phyloP scores from a whole-genome alignment of 2,113 vertebrate genomes.

The Chamaea fasciata region DNA sequence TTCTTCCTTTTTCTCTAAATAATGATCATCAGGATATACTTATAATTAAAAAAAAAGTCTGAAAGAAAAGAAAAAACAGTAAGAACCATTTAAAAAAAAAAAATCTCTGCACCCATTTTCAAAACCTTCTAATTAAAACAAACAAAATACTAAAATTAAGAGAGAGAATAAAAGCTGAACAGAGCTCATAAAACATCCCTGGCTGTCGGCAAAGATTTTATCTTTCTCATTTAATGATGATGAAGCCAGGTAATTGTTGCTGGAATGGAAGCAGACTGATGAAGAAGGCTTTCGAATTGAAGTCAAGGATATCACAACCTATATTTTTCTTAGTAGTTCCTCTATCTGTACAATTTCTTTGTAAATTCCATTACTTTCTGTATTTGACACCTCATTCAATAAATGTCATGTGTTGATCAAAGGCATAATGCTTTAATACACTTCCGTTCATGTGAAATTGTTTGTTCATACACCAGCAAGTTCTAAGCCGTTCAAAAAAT shows the following conservation, averaged over 20 bases:
- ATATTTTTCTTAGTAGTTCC: not conserved
- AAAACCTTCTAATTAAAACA: not conserved
- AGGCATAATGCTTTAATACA: not conserved
- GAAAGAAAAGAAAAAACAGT: not conserved
- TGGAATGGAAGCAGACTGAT: constrained; percentile 19
- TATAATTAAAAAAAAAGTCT: not conserved
- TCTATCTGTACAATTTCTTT: not conserved
- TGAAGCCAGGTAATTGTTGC: not conserved
- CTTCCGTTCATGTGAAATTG: not conserved
- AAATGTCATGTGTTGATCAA: not conserved
- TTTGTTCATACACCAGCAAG: not conserved
- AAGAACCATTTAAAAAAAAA: not conserved
- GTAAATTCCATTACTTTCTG: not conserved
- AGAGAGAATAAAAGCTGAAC: not conserved
- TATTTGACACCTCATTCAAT: not conserved
- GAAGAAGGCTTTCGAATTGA: constrained; percentile 4
- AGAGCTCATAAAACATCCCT: not conserved
- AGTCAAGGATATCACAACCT: not conserved
- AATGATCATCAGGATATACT: not conserved
- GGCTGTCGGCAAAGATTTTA: not conserved
- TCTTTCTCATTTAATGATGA: constrained; percentile 18
- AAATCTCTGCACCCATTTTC: not conserved
- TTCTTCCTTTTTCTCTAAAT: not conserved
- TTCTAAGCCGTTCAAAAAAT: not conserved
- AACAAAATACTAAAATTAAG: not conserved